Base-by-base conservation (phyloP, 2,888 invertebrate species). In the Polyommatus iphigenia region DNA sequence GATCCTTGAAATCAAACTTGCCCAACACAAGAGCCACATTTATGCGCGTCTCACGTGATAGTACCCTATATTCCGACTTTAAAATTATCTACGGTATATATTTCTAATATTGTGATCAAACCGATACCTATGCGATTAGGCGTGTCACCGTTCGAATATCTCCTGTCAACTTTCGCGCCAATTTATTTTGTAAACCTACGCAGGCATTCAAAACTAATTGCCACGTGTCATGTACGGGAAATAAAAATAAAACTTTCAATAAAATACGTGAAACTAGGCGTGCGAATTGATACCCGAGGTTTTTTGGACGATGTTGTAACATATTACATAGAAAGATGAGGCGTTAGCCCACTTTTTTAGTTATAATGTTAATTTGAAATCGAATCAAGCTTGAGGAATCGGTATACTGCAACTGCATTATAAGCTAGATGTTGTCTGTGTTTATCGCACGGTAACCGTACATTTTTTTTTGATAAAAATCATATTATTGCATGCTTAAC, bases 221-320 rank as follows among this genome's bases (percentile, higher is more conserved):
- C 41, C 72, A n/a, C 41, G 71, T 71, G 72, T 72, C 36, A 72
- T 72, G 36, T 72, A 18, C 67, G 67, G 6, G 15, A 6, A 67
- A 67, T 67, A 32, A 67, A 67, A 67, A 67, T 29, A 67, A 67
- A 67, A 72, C 20, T 41, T 72, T 41, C 41, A 72, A 72, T 72
- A 72, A 72, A 72, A 72, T 72, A 72, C 41, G 41, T 72, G 24
- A 72, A 41, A 72, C 67, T 67, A 67, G 29, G 67, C 67, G 8
- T 67, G 50, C 0, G 15, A 50, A 50, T 15, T 29, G 67, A 29
- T 67, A 67, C 29, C 29, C 5, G 29, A 24, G 4, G 24, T 15
- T 29, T 67, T 29, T 24, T 67, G 24, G 10, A 62, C 24, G 18
- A 57, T 57, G 57, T n/a, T 7, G 57, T 57, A 18, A 18, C 15